Evolutionary conservation across 2,888 invertebrate species (phyloP).

Genomic region (Meloe dianella): DNA sequence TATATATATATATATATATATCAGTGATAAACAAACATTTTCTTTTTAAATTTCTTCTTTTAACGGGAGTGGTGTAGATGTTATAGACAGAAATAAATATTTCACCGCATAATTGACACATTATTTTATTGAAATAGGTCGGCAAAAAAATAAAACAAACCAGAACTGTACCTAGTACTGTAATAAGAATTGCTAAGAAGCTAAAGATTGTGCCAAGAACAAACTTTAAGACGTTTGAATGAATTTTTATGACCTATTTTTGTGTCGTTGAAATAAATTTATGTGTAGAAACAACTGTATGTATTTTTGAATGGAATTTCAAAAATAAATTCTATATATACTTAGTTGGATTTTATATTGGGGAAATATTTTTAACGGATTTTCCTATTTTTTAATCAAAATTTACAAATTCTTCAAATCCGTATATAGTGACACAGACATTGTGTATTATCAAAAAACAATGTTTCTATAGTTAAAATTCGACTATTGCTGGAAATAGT

Average conservation of each 20-base stretch:
- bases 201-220: slow-evolving; percentile 17
- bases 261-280: slow-evolving; percentile 6
- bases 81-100: neutral
- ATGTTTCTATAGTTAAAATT: neutral
- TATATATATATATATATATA: no score
- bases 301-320: slow-evolving; percentile 1
- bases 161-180: slow-evolving; percentile 7
- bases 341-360: neutral
- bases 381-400: neutral
- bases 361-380: neutral
- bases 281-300: slow-evolving; percentile 1
- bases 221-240: slow-evolving; percentile 13
- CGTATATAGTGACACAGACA: neutral
- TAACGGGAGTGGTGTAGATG: no score
- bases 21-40: neutral
- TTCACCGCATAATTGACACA: neutral
- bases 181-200: slow-evolving; percentile 10
- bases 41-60: no score
- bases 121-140: neutral
- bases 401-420: neutral
- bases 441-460: neutral
- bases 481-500: neutral
- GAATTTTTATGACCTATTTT: slow-evolving; percentile 17
- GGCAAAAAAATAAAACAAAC: neutral
- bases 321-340: neutral